Percentiles rank a stretch among this genome's conserved stretches.
Conservation (phyloP, 1,140 invertebrate genomes). For the Apis cerana region DNA sequence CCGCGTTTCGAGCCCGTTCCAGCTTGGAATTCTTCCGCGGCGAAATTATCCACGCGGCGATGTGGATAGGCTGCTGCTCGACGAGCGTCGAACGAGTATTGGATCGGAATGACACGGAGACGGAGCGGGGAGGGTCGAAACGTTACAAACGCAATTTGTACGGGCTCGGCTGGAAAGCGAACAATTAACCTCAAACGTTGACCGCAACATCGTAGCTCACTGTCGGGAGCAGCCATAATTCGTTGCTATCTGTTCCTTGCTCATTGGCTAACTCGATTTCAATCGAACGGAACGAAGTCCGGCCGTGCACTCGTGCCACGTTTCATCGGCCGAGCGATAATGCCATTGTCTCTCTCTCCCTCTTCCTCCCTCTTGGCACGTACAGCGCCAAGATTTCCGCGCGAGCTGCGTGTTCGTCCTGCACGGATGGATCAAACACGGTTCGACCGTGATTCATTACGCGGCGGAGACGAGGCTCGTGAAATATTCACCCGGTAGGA, state of each 20-base stretch:
- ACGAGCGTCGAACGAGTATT: too few species aligned
- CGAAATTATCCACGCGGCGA: background rate
- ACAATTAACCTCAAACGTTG: constrained; percentile 41
- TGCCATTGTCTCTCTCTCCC: too few species aligned
- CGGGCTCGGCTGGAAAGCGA: constrained; percentile 12
- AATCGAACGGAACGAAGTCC: constrained; percentile 4
- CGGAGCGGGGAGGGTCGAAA: background rate
- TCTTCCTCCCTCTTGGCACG: too few species aligned
- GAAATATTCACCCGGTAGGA: background rate
- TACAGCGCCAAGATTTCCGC: too few species aligned
- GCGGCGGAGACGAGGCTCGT: background rate
- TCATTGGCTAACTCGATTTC: constrained; percentile 39
- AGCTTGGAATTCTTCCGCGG: constrained; percentile 4
- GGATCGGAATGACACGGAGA: background rate
- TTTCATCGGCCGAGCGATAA: too few species aligned
- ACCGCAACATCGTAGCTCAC: constrained; percentile 27
- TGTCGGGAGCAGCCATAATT: constrained; percentile 4
- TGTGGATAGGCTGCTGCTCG: background rate
- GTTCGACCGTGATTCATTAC: background rate
- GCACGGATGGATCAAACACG: background rate
- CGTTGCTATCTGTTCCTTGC: constrained; percentile 24
- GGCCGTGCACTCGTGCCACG: background rate
- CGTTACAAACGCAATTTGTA: constrained; percentile 37
- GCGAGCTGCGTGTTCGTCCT: background rate
- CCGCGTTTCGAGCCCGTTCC: background rate